phyloP scores from a whole-genome alignment of 2,888 invertebrate genomes.

The Cerceris ruficornis region DNA sequence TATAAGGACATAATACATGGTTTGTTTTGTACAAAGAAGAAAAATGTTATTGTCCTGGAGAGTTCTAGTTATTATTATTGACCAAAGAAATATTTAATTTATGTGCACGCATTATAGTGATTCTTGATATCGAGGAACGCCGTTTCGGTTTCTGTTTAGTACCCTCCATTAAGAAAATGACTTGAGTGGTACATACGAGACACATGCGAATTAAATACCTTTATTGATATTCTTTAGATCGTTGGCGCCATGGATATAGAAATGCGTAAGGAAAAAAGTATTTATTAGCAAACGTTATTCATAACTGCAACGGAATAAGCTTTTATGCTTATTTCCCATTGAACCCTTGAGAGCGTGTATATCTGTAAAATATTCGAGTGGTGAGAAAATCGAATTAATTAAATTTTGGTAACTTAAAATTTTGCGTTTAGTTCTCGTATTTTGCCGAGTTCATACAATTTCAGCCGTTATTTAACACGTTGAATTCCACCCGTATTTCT shows the following conservation, averaged over 20 bases:
- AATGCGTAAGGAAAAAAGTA: not conserved
- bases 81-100: too few relatives aligned
- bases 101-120: too few relatives aligned
- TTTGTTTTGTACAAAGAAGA: too few relatives aligned
- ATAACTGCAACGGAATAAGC: not conserved
- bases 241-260: too few relatives aligned
- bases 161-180: slow-evolving; percentile 4
- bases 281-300: not conserved
- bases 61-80: too few relatives aligned
- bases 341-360: not conserved
- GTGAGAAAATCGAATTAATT: not conserved
- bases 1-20: too few relatives aligned
- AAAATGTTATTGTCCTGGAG: too few relatives aligned
- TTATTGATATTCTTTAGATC: not conserved
- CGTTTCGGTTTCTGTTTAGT: not conserved
- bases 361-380: not conserved
- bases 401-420: not conserved
- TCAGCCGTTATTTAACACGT: too few relatives aligned
- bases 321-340: not conserved
- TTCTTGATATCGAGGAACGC: not conserved
- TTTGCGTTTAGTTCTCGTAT: too few relatives aligned
- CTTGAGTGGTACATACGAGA: not conserved
- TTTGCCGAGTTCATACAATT: too few relatives aligned
- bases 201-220: not conserved
- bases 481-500: too few relatives aligned